phyloP scores from a whole-genome alignment of 2,797 vertebrate species.

The Eurystomus glaucurus region DNA sequence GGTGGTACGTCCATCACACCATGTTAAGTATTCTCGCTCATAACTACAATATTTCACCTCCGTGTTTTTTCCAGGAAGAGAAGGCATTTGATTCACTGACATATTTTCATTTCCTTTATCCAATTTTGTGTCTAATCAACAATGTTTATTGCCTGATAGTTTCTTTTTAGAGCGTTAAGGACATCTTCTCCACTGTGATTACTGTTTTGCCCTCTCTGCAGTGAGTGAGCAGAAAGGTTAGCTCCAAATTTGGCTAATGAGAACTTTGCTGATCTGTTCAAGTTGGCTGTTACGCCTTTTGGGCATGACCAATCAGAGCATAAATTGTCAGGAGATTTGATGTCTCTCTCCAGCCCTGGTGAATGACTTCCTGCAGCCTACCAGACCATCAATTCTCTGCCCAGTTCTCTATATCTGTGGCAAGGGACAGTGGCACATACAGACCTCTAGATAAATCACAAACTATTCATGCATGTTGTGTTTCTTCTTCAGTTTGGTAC shows the following conservation, averaged over 20 bases:
- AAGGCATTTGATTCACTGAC: neutral
- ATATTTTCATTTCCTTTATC: neutral
- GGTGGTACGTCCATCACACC: neutral
- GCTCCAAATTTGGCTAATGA: slow-evolving; percentile 51
- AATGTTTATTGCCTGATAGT: neutral
- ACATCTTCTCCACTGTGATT: slow-evolving; percentile 44
- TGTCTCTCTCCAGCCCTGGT: neutral
- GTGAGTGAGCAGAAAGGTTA: slow-evolving; percentile 30
- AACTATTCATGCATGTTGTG: neutral
- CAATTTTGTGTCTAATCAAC: neutral
- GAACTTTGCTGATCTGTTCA: slow-evolving; percentile 68
- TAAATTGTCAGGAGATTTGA: neutral
- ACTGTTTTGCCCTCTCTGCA: slow-evolving; percentile 49
- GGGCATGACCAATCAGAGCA: slow-evolving; percentile 49
- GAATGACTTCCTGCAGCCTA: neutral
- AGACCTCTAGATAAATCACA: neutral
- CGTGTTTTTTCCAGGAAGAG: neutral
- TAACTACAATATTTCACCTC: neutral
- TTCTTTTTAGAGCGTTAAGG: slow-evolving; percentile 25
- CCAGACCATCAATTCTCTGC: neutral
- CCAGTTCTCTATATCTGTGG: neutral
- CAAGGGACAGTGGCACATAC: neutral
- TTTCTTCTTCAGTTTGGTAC: neutral
- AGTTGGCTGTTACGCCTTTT: slow-evolving; percentile 40
- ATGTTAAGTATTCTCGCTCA: neutral